A percentile compares a stretch with the other conserved stretches of the same genome.
Evolutionary conservation across 2,888 invertebrate genomes (phyloP).

Genomic region (Eristalis pertinax): DNA sequence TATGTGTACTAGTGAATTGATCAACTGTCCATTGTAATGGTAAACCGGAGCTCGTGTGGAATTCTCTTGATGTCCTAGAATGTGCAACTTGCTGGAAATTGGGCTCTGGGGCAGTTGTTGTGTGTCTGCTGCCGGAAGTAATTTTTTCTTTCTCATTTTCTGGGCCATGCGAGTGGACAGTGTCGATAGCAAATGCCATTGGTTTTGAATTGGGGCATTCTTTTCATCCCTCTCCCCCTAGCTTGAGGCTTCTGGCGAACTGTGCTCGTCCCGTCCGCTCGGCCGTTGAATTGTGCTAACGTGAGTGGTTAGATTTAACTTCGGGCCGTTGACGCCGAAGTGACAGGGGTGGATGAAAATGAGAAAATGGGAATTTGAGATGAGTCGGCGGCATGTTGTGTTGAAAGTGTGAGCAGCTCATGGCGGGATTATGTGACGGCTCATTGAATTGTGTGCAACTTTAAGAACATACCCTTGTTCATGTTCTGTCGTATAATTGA

Average conservation of each 20-base stretch:
- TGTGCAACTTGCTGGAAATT: not conserved
- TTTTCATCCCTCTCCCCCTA: not conserved
- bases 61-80: not conserved
- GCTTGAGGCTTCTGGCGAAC: not conserved
- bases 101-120: not conserved
- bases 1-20: conserved; percentile 28
- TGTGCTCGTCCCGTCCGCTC: too few species aligned
- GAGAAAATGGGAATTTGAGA: not conserved
- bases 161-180: not conserved
- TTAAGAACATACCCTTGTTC: too few species aligned
- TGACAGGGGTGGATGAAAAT: not conserved
- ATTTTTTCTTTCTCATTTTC: not conserved
- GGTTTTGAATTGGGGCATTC: not conserved
- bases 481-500: too few species aligned
- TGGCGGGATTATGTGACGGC: not conserved
- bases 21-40: conserved; percentile 41
- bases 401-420: not conserved
- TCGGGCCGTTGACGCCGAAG: not conserved
- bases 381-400: not conserved
- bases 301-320: not conserved
- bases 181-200: not conserved
- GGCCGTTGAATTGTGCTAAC: not conserved
- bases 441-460: not conserved
- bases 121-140: not conserved
- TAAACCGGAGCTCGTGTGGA: conserved; percentile 48